These are phyloP conservation scores for Eledone cirrhosa DNA, from an alignment of 2,888 invertebrate genomes.

Conservation along the genomic window DNA sequence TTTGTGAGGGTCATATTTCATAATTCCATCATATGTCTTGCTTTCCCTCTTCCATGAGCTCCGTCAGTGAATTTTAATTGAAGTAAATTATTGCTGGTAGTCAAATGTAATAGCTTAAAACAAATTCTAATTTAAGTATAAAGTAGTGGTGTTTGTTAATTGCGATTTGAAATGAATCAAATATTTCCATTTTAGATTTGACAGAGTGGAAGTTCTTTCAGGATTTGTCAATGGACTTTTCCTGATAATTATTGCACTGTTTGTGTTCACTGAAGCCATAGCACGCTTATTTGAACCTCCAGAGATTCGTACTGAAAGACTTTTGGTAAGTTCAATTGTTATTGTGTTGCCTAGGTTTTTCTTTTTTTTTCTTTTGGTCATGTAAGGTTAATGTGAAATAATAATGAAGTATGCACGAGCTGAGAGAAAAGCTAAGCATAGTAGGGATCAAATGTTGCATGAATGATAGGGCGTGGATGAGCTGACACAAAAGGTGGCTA, in stretches of 20 bases:
- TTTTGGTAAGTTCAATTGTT: conserved; percentile 65
- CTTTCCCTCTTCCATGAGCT: too few species aligned
- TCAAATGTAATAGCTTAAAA: too few species aligned
- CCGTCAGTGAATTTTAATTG: too few species aligned
- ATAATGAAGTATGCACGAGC: background rate
- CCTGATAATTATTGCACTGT: conserved; percentile 70
- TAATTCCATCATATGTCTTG: too few species aligned
- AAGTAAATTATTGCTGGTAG: too few species aligned
- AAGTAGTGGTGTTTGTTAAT: too few species aligned
- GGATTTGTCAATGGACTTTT: conserved; percentile 73
- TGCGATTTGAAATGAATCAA: background rate
- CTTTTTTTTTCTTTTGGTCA: background rate
- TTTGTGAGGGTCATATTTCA: too few species aligned
- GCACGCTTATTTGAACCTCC: conserved; percentile 71
- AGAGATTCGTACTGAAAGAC: conserved; percentile 69
- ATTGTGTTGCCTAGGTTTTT: background rate
- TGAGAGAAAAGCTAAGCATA: too few species aligned
- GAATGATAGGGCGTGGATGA: too few species aligned
- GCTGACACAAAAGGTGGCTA: too few species aligned
- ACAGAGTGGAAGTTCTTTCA: conserved; percentile 70
- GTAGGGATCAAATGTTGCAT: too few species aligned
- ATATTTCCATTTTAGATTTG: conserved; percentile 63
- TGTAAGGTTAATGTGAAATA: background rate
- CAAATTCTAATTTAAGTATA: too few species aligned
- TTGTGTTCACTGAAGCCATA: conserved; percentile 71